Percentiles rank a stretch among this genome's conserved stretches.
phyloP scores from a whole-genome alignment of 2,113 vertebrate species.

The Cyprinodon brontotheroides region DNA sequence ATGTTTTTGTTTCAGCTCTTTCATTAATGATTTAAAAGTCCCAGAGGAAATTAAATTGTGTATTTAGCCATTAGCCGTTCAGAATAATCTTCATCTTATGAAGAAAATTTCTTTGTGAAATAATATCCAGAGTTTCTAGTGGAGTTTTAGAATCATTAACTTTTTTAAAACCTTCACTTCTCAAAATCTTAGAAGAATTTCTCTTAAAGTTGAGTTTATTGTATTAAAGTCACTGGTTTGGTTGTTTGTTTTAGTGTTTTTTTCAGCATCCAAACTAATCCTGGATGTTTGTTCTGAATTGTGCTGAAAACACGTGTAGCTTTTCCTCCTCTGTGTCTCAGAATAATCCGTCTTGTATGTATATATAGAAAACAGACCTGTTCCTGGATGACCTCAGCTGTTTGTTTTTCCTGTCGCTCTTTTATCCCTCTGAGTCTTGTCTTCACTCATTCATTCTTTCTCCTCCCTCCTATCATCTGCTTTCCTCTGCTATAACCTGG shows the following conservation, averaged over 20 bases:
- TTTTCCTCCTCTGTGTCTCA: not conserved
- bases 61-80: no score
- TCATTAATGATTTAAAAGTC: no score
- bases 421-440: not conserved
- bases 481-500: not conserved
- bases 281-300: not conserved
- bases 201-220: not conserved
- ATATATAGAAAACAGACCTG: not conserved
- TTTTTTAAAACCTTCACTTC: not conserved
- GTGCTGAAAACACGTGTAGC: not conserved
- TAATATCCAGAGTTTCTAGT: no score
- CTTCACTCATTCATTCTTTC: not conserved
- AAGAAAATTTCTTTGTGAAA: no score
- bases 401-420: slow-evolving; percentile 11
- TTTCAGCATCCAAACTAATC: not conserved
- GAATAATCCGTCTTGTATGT: not conserved
- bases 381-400: not conserved
- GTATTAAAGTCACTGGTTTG: not conserved
- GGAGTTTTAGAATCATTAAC: no score
- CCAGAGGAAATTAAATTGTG: no score
- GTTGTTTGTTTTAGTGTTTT: not conserved
- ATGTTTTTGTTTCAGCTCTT: no score
- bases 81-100: no score
- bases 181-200: not conserved
- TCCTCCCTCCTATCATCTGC: slow-evolving; percentile 4